Evolutionary conservation across 2,113 vertebrate species (phyloP), one percentile per base, ranked within the genome.

Genomic region (Galbula dea): DNA sequence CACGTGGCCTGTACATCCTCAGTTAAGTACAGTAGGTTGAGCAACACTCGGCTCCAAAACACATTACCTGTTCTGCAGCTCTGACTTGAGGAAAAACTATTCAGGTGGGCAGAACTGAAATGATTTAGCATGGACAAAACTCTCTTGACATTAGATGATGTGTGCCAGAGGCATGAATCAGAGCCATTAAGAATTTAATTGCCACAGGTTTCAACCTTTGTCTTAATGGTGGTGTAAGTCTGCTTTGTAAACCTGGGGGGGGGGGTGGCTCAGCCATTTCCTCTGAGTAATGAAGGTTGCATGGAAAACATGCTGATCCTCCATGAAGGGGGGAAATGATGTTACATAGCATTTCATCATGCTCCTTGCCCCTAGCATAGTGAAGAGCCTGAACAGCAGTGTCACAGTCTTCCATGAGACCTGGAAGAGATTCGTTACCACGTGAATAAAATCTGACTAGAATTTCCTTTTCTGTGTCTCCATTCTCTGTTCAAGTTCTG

Each of bases 151-250:
- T 22, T 30, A 69, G 52, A 34, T 15, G 49, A 16, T n/a, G 49
- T 61, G 71, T 83, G 89, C 87, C 82, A 89, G 63, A 88, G 84
- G 51, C 30, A 4, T 94, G 93, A 95, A 86, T 96, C 83, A 88
- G 68, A 73, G 39, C 55, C 72, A 94, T 91, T 85, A 92, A 85
- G 71, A 87, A 76, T 68, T 62, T 94, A 93, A 94, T 95, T 96
- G 84, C 67, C 68, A 87, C 27, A 29, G 67, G 90, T 94, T 94
- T 85, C 87, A 81, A 69, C 55, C 82, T 89, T 88, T 85, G 75
- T 86, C 52, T 93, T 94, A 45, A 77, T 72, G n/a, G 78, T 87
- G 74, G 78, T 77, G 9, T 27, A 66, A 90, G 32, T 37, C 30
- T 39, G 30, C 63, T 86, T 74, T 74, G 61, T 94, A 88, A 75